Percentiles rank a stretch among this genome's conserved stretches.
Conservation (phyloP, 2,888 invertebrate genomes). For the Caenorhabditis parvicauda region DNA sequence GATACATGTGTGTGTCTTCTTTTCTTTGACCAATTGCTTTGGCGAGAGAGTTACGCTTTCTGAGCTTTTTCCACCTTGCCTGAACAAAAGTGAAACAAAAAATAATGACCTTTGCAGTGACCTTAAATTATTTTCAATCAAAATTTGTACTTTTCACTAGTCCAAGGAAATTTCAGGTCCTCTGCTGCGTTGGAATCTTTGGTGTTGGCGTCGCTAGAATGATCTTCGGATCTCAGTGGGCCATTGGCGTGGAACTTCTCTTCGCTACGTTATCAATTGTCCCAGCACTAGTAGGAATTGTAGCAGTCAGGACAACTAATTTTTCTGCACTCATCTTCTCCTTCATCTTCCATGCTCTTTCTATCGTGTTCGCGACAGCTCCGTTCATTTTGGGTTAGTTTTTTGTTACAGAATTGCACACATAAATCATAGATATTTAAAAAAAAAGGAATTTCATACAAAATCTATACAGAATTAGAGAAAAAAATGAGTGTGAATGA, state of each 20-base stretch:
- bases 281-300: conserved; percentile 20
- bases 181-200: conserved; percentile 20
- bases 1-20: no score
- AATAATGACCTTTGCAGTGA: no score
- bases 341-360: conserved; percentile 13
- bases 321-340: conserved; percentile 20
- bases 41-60: no score
- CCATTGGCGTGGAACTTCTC: conserved; percentile 23
- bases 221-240: conserved; percentile 19
- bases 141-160: no score
- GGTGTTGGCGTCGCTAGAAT: conserved; percentile 17
- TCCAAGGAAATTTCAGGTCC: conserved; percentile 18
- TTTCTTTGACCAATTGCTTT: not conserved
- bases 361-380: conserved; percentile 13
- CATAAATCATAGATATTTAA: no score
- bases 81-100: no score
- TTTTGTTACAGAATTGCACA: no score
- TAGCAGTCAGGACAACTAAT: conserved; percentile 14
- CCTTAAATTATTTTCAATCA: not conserved
- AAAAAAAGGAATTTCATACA: no score
- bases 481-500: no score
- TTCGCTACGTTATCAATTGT: conserved; percentile 18
- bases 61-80: no score
- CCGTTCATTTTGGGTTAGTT: conserved; percentile 21
- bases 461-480: no score